Evolutionary conservation across 2,888 invertebrate species (phyloP).

Genomic region (Apoda limacodes): DNA sequence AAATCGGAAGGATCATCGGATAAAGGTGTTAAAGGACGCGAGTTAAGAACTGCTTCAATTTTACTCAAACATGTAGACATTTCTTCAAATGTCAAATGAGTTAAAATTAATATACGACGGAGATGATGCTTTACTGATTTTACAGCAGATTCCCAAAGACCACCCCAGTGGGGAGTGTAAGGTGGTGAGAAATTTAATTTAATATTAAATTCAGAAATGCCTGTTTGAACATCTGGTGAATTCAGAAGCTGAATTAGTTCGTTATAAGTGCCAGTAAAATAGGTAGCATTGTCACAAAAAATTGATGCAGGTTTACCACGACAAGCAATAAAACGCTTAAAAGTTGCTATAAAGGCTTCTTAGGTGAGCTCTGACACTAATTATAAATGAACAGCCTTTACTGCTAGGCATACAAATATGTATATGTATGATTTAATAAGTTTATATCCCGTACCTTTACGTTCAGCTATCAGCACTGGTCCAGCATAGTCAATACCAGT

Average conservation of each 20-base stretch:
- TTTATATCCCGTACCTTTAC: slow-evolving; percentile 17
- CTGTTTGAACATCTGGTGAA: neutral
- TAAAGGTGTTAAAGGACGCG: slow-evolving; percentile 8
- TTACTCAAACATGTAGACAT: neutral
- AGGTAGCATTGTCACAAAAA: slow-evolving; percentile 19
- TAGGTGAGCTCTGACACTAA: slow-evolving; percentile 17
- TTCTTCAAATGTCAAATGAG: slow-evolving; percentile 5
- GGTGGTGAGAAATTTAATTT: slow-evolving; percentile 8
- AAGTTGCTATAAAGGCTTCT: slow-evolving; percentile 13
- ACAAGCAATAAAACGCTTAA: slow-evolving; percentile 16
- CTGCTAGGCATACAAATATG: slow-evolving; percentile 20
- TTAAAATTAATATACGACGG: slow-evolving; percentile 5
- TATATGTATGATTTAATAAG: slow-evolving; percentile 18
- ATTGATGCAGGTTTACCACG: slow-evolving; percentile 17
- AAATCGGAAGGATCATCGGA: neutral
- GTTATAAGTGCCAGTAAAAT: slow-evolving; percentile 18
- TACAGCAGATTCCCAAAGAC: slow-evolving; percentile 7
- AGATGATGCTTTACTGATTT: slow-evolving; percentile 2
- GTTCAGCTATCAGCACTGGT: slow-evolving; percentile 14
- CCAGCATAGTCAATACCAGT: slow-evolving; percentile 13
- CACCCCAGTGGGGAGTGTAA: slow-evolving; percentile 7
- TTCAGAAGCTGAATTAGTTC: no score
- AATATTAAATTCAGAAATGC: no score
- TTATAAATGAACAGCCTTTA: slow-evolving; percentile 17
- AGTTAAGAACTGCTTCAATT: slow-evolving; percentile 6